These are phyloP conservation scores for Botrylloides violaceus DNA, from an alignment of 23 tunicate genomes.

Conservation along the genomic window DNA sequence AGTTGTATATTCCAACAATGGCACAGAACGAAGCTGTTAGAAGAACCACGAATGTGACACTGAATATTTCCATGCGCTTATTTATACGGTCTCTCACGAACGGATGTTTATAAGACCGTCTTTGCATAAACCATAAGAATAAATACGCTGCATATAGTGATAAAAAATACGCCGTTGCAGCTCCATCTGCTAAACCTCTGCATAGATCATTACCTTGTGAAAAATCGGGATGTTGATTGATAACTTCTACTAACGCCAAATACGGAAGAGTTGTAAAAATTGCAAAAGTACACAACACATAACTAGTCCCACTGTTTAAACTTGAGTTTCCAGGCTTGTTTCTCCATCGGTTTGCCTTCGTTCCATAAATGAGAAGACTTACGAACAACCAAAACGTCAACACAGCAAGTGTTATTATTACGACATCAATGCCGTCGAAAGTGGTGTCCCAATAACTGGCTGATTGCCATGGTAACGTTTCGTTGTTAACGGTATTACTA, in stretches of 20 bases:
- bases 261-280: neutral
- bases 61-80: neutral
- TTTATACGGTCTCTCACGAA: neutral
- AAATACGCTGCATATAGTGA: neutral
- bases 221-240: neutral
- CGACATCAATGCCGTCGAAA: neutral
- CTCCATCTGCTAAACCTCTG: neutral
- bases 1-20: neutral
- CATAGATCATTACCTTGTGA: neutral
- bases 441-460: neutral
- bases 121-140: neutral
- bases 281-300: neutral
- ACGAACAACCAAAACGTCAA: neutral
- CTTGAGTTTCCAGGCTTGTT: neutral
- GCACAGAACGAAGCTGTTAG: neutral
- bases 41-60: neutral
- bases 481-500: no score
- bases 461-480: no score
- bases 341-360: neutral
- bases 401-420: neutral
- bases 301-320: neutral
- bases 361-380: neutral
- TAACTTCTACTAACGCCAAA: neutral
- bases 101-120: neutral
- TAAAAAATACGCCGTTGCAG: neutral